These are phyloP conservation scores for Chloropsis cyanopogon DNA, from an alignment of 2,113 vertebrate genomes.

Conservation along the genomic window DNA sequence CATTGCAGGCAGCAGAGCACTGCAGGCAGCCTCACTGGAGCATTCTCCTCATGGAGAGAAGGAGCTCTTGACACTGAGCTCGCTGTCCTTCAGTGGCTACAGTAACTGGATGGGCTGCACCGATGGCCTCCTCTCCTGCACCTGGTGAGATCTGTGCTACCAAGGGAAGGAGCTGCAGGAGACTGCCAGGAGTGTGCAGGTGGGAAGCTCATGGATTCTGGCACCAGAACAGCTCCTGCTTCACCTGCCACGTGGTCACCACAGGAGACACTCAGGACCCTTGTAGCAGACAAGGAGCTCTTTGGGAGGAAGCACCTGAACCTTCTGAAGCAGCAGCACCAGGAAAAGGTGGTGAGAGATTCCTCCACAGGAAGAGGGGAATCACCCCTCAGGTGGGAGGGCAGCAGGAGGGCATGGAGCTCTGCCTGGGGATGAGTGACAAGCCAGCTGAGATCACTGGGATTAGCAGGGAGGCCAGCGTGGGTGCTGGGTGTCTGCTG, in stretches of 20 bases:
- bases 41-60: not conserved
- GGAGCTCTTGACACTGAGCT: not conserved
- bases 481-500: not conserved
- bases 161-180: not conserved
- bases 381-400: fast-evolving
- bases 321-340: not conserved
- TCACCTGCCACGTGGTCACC: not conserved
- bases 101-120: not conserved
- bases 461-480: not conserved
- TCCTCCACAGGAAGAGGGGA: not conserved
- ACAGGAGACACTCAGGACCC: not conserved
- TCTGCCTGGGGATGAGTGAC: not conserved
- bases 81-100: not conserved
- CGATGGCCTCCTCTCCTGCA: not conserved
- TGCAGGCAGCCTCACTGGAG: fast-evolving
- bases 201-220: not conserved
- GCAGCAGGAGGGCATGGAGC: not conserved
- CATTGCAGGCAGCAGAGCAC: not conserved
- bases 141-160: not conserved
- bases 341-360: not conserved
- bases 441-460: not conserved
- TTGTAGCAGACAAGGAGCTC: not conserved
- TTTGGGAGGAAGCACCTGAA: not conserved
- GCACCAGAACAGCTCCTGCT: not conserved
- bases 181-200: not conserved